phyloP scores from a whole-genome alignment of 1,140 invertebrate species.

The Diachasma alloeum region DNA sequence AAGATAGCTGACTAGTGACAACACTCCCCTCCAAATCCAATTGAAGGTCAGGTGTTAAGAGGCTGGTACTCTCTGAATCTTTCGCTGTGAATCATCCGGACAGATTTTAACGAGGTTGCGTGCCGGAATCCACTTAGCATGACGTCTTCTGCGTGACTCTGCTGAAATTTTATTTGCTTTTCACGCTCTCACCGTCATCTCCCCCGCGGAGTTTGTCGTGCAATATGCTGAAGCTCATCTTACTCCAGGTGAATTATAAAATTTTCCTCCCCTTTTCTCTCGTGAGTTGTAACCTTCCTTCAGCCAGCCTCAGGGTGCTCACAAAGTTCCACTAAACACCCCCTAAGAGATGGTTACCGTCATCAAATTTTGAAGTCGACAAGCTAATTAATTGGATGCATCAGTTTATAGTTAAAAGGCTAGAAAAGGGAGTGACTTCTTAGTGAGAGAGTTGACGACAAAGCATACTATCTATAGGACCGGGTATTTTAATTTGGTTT shows the following conservation, averaged over 20 bases:
- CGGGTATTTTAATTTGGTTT: too few relatives aligned
- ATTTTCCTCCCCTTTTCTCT: background rate
- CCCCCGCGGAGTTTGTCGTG: background rate
- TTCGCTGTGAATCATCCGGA: background rate
- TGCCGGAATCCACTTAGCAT: conserved; percentile 19
- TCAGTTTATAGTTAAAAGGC: conserved; percentile 7
- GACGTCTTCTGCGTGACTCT: conserved; percentile 10
- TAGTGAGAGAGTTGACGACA: conserved; percentile 23
- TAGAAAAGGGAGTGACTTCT: background rate
- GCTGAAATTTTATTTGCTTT: conserved; percentile 10
- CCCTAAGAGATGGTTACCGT: background rate
- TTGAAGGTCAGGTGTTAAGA: background rate
- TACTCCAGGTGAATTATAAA: background rate
- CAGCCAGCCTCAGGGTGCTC: background rate
- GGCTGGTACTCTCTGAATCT: background rate
- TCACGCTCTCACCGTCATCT: background rate
- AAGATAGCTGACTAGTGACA: background rate
- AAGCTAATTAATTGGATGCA: conserved; percentile 22
- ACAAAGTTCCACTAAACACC: background rate
- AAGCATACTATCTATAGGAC: background rate
- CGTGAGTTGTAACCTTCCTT: background rate
- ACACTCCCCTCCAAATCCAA: background rate
- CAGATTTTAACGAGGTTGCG: conserved; percentile 15
- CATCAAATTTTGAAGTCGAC: background rate
- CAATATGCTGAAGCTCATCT: background rate